phyloP scores from a whole-genome alignment of 2,888 invertebrate genomes.

The Ditula angustiorana region DNA sequence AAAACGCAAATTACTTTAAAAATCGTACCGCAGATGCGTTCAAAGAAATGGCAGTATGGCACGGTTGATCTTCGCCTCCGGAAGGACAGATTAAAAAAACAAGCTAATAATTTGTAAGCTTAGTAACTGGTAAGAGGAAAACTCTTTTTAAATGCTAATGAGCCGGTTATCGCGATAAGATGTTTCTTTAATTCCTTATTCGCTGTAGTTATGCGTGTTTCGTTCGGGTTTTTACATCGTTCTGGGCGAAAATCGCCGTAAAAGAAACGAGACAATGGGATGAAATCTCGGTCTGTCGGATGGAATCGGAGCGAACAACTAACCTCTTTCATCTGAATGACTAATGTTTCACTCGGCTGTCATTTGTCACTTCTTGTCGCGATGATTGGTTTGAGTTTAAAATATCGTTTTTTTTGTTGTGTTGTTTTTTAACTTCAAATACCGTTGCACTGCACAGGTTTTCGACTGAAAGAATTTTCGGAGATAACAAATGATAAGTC shows the following conservation, averaged over 20 bases:
- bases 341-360: slow-evolving; percentile 35
- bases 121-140: slow-evolving; percentile 27
- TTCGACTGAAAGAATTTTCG: neutral
- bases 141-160: slow-evolving; percentile 31
- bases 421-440: neutral
- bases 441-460: neutral
- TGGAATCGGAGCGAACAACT: slow-evolving; percentile 7
- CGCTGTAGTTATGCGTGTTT: slow-evolving; percentile 23
- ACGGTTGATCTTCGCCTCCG: too few species aligned
- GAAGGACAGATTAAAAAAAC: too few species aligned
- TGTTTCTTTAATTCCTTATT: slow-evolving; percentile 31
- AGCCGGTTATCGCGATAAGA: slow-evolving; percentile 36
- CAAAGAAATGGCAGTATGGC: too few species aligned
- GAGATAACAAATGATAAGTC: neutral
- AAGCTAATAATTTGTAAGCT: neutral
- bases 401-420: slow-evolving; percentile 13
- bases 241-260: slow-evolving; percentile 1
- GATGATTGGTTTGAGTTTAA: slow-evolving; percentile 17
- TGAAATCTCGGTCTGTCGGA: slow-evolving; percentile 13
- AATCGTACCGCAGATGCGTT: too few species aligned
- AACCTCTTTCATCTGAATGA: slow-evolving; percentile 30
- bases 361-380: slow-evolving; percentile 34
- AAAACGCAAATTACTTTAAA: too few species aligned
- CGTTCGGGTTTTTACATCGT: neutral
- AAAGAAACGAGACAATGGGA: slow-evolving; percentile 16